Base-by-base conservation (phyloP, 2,888 invertebrate species). In the Podotricha telesiphe region DNA sequence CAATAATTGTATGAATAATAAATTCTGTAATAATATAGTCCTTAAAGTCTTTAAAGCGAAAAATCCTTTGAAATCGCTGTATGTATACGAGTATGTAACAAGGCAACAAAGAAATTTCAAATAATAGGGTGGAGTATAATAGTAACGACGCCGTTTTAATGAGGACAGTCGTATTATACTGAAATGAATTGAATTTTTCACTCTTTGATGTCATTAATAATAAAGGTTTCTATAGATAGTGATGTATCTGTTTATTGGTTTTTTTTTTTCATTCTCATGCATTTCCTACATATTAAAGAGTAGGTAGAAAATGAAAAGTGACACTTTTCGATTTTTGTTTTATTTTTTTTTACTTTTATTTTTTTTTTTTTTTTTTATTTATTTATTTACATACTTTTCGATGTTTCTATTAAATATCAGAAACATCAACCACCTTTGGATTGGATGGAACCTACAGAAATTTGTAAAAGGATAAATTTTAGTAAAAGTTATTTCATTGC, bases 121-220 rank as follows among this genome's bases (percentile, higher is more conserved):
- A 55, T 55, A 42, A 59, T 59, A 45, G 45, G 22, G 22, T 22
- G 6, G 45, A 59, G 22, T 45, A 22, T 45, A 45, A 59, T 42
- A 58, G 59, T 55, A 59, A 59, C 45, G 59, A 45, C 17, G 22
- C 7, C 45, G 17, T 28, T 45, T 17, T 59, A 59, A 59, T 45
- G 59, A 59, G 59, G 59, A 17, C 45, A 45, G 42, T 59, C 22
- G 40, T 42, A 59, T 59, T 22, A 45, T 28, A 22, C n/a, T 59
- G 45, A 28, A 22, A 45, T 45, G 59, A 59, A 59, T 42, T 59
- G 28, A 59, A n/a, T n/a, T 59, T 59, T 45, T 59, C 45, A 45
- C 22, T 22, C 11, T 45, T 8, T 59, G n/a, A 13, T 7, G 20
- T 45, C n/a, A 34, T 34, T 34, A n/a, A 15, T 10, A 10, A 55